Evolutionary conservation across 1,140 invertebrate species (phyloP), one percentile per base, ranked within the genome.

Genomic region (Apis cerana): DNA sequence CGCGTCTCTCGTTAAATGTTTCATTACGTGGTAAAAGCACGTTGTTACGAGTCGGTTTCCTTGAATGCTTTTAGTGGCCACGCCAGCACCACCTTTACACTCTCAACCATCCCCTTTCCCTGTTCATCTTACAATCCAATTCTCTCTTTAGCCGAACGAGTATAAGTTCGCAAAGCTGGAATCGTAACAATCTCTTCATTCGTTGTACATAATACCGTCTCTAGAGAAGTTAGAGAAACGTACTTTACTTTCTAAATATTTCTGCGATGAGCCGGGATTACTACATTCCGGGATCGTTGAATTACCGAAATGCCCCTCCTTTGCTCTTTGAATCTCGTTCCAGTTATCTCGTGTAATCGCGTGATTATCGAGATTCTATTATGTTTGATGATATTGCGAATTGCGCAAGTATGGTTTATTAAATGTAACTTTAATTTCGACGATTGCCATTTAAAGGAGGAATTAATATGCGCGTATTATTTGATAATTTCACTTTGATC

Each of bases 21-120:
- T 84, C 77, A 84, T 84, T 74, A 65, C 33, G n/a, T n/a, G 50
- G 75, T 71, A 78, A 83, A 83, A 75, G 82, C 77, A 59, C 17
- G 54, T 74, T 76, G 56, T 65, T 80, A 64, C 33, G 48, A 68
- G 48, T 23, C 74, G 43, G 80, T 80, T 83, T 80, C 54, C 82
- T 68, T 75, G 23, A 67, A 70, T 59, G 75, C 69, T 78, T 71
- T 78, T 69, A 74, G 52, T 33, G 62, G 48, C 27, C n/a, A 17
- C 21, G 27, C 15, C 50, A 43, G 33, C 56, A 19, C 19, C 64
- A 11, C 21, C 59, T 58, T 19, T n/a, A 3, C 13, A 4, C 23
- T 65, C 33, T 67, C 13, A 62, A 23, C 23, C 27, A 12, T 19
- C n/a, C 19, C 2, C n/a, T 50, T 17, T 12, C 1, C 33, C 54